A percentile compares a stretch with the other conserved stretches of the same genome.
Evolutionary conservation across 2,888 invertebrate genomes (phyloP).

Genomic region (Thereva nobilitata): DNA sequence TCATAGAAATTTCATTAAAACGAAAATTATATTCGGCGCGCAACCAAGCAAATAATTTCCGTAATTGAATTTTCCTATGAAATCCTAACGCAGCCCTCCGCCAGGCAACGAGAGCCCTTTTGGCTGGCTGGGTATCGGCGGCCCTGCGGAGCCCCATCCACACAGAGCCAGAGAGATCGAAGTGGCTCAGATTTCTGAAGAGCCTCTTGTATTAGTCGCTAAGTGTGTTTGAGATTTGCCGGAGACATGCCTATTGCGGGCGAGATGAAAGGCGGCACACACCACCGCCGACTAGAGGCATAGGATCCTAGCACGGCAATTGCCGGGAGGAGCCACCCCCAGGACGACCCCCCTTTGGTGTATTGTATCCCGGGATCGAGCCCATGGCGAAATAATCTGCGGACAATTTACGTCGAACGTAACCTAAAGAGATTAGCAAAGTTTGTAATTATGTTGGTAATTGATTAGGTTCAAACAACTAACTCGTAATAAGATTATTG

Average conservation of each 20-base stretch:
- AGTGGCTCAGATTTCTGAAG: conserved; percentile 32
- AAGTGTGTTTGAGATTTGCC: conserved; percentile 30
- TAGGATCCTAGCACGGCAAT: conserved; percentile 27
- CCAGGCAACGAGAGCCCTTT: conserved; percentile 33
- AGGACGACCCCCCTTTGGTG: conserved; percentile 28
- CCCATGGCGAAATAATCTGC: conserved; percentile 32
- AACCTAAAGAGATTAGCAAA: conserved; percentile 57
- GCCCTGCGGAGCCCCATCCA: conserved; percentile 21
- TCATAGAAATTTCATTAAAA: conserved; percentile 48
- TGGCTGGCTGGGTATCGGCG: conserved; percentile 38
- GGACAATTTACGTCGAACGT: conserved; percentile 40
- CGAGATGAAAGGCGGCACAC: too few relatives aligned
- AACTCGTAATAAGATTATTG: conserved; percentile 59
- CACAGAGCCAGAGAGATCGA: conserved; percentile 21
- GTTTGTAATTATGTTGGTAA: conserved; percentile 60
- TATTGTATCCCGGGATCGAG: not conserved
- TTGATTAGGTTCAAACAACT: conserved; percentile 60
- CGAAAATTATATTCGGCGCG: conserved; percentile 44
- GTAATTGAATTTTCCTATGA: conserved; percentile 47
- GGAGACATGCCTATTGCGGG: conserved; percentile 13
- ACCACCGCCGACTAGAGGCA: too few relatives aligned
- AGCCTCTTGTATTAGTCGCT: conserved; percentile 32
- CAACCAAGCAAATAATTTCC: conserved; percentile 48
- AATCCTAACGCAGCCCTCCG: conserved; percentile 41
- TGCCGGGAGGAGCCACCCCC: conserved; percentile 19